Percentiles rank a stretch among this genome's conserved stretches.
Evolutionary conservation across 2,113 vertebrate species (phyloP).

Genomic region (Clinocottus analis): DNA sequence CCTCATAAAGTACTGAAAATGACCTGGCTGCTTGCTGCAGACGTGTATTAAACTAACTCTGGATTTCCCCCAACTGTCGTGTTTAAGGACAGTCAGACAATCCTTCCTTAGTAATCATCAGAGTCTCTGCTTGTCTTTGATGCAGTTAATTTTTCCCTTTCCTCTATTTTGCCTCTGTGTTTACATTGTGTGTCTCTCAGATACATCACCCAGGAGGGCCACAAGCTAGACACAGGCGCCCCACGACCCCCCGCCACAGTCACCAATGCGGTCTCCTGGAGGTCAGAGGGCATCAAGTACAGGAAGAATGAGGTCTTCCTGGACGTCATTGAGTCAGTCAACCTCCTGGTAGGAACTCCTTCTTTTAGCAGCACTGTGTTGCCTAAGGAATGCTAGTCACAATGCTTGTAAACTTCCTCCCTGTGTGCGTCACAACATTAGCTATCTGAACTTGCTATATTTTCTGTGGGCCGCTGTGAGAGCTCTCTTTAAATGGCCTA

Average conservation of each 20-base stretch:
- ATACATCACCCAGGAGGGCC: slow-evolving; percentile 99
- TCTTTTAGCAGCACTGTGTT: slow-evolving; percentile 49
- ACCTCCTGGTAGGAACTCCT: slow-evolving; percentile 90
- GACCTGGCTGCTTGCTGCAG: neutral
- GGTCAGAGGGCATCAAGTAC: slow-evolving; percentile 99
- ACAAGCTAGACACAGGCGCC: slow-evolving; percentile 99
- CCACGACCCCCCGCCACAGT: slow-evolving; percentile 96
- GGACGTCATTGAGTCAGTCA: slow-evolving; percentile 99
- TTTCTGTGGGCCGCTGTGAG: neutral
- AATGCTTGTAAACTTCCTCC: slow-evolving; percentile 52
- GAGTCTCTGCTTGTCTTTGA: slow-evolving; percentile 46
- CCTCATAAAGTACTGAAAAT: neutral
- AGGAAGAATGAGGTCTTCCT: slow-evolving; percentile 99
- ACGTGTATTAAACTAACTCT: slow-evolving; percentile 17
- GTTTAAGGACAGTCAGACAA: slow-evolving; percentile 42
- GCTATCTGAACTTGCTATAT: neutral
- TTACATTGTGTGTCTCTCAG: slow-evolving; percentile 77
- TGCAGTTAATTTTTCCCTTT: slow-evolving; percentile 32
- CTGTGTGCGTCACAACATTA: slow-evolving; percentile 43
- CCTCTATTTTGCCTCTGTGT: slow-evolving; percentile 29
- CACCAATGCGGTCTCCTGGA: slow-evolving; percentile 98
- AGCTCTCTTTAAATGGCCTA: neutral
- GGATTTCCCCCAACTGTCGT: slow-evolving; percentile 37
- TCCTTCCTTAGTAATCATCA: slow-evolving; percentile 23
- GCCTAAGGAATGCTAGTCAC: slow-evolving; percentile 44